Evolutionary conservation across 2,888 invertebrate species (phyloP), one percentile per base, ranked within the genome.

Genomic region (Dryocosmus kuriphilus): DNA sequence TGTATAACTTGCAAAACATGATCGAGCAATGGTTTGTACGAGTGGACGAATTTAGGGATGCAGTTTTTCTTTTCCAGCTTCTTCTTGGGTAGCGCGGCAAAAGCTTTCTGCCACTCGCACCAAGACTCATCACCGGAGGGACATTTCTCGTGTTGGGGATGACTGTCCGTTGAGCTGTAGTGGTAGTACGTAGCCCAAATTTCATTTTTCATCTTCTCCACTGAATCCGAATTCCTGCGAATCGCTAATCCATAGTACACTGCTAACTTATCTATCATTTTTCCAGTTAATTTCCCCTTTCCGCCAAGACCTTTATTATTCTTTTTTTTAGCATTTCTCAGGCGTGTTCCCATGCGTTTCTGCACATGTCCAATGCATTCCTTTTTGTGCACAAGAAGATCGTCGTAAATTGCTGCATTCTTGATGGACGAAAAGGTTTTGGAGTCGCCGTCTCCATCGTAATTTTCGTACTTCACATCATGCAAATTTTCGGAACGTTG

Each of bases 1-100:
- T 85, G 81, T 19, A 87, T 84, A n/a, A 84, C 85, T n/a, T n/a
- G 62, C 27, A 77, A 74, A 84, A 87, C 85, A 67, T 86, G 83
- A 62, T 74, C 32, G 62, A 85, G 85, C 76, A 87, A 79, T 74
- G 84, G 65, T 38, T 77, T 62, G 74, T 86, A 86, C 19, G 80
- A 77, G 55, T 86, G 86, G 22, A 32, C 7, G 7, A 32, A 32
- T 32, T 7, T 7, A 32, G 32, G 32, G 32, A 32, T 32, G 7
- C 7, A 7, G 32, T 61, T 35, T 46, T 46, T 2, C 19, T 46
- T 46, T 46, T 19, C 14, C 14, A 46, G 14, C 1, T 14, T 46
- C 16, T 14, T 19, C 1, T 46, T 46, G 16, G 19, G 46, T 46
- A 46, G 46, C 46, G 46, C 46, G 16, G 46, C 14, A 16, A 46